These are phyloP conservation scores for Antheraea mylitta DNA, from an alignment of 1,140 invertebrate genomes.

Conservation along the genomic window DNA sequence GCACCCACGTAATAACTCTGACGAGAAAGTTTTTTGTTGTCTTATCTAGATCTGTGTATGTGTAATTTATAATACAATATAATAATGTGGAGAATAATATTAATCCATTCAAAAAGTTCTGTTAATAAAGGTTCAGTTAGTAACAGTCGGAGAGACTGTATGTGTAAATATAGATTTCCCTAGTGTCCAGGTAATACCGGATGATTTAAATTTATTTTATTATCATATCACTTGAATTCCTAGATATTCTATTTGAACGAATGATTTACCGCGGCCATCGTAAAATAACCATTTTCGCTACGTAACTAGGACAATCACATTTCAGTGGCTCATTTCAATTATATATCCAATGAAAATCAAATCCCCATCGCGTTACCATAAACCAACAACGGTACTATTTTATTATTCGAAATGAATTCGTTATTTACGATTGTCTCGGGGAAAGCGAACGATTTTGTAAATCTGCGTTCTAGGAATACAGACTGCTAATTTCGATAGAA, in stretches of 20 bases:
- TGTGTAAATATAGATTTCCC: not conserved
- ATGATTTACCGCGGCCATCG: not conserved
- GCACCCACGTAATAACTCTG: not conserved
- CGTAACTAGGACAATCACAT: slow-evolving; percentile 19
- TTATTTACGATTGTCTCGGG: slow-evolving; percentile 60
- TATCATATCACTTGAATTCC: not conserved
- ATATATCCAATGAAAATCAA: slow-evolving; percentile 9
- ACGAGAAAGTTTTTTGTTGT: not conserved
- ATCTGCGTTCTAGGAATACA: not conserved
- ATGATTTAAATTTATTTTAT: not conserved
- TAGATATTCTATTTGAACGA: not conserved
- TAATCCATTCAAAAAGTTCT: too few relatives aligned
- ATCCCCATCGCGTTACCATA: slow-evolving; percentile 31
- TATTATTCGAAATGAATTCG: slow-evolving; percentile 62
- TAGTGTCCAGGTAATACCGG: not conserved
- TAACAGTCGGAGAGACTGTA: too few relatives aligned
- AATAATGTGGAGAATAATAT: not conserved
- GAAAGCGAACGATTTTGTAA: slow-evolving; percentile 44
- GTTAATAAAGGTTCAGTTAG: too few relatives aligned
- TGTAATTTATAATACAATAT: not conserved
- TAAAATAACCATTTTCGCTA: slow-evolving; percentile 13
- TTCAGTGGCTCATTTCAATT: slow-evolving; percentile 14
- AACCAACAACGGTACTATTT: slow-evolving; percentile 59
- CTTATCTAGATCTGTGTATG: not conserved
- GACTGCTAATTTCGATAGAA: not conserved